phyloP scores from a whole-genome alignment of 2,888 invertebrate genomes.

The Oxyscelio sp. region DNA sequence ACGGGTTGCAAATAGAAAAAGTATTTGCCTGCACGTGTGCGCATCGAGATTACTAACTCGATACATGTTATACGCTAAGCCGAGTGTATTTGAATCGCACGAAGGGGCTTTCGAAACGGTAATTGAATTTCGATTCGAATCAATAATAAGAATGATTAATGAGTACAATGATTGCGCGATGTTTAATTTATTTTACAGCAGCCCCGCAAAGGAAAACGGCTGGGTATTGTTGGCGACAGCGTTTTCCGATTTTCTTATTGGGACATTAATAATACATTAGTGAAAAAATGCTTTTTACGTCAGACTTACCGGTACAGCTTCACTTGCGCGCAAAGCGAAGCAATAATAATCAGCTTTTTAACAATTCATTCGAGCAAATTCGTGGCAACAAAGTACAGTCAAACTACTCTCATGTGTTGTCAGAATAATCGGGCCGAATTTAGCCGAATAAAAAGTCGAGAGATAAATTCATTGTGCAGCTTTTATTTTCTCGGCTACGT shows the following conservation, averaged over 20 bases:
- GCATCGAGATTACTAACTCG: slow-evolving; percentile 45
- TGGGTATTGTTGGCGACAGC: slow-evolving; percentile 4
- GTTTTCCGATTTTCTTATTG: not conserved
- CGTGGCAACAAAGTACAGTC: too few relatives aligned
- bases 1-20: slow-evolving; percentile 50
- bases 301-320: slow-evolving; percentile 1
- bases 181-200: slow-evolving; percentile 40
- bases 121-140: slow-evolving; percentile 48
- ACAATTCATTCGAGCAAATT: too few relatives aligned
- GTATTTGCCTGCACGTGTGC: slow-evolving; percentile 44
- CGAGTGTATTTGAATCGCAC: slow-evolving; percentile 31
- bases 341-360: not conserved
- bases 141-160: slow-evolving; percentile 53
- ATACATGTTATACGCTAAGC: slow-evolving; percentile 44
- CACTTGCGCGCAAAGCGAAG: not conserved
- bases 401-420: too few relatives aligned
- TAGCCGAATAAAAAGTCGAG: too few relatives aligned
- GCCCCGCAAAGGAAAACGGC: not conserved
- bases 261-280: slow-evolving; percentile 14
- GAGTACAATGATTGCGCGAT: slow-evolving; percentile 6
- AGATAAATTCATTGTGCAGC: too few relatives aligned
- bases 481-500: not conserved
- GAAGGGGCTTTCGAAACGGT: slow-evolving; percentile 6
- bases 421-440: too few relatives aligned
- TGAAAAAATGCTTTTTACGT: slow-evolving; percentile 30